phyloP scores from a whole-genome alignment of 2,113 vertebrate species.

The Phyllostomus hastatus region DNA sequence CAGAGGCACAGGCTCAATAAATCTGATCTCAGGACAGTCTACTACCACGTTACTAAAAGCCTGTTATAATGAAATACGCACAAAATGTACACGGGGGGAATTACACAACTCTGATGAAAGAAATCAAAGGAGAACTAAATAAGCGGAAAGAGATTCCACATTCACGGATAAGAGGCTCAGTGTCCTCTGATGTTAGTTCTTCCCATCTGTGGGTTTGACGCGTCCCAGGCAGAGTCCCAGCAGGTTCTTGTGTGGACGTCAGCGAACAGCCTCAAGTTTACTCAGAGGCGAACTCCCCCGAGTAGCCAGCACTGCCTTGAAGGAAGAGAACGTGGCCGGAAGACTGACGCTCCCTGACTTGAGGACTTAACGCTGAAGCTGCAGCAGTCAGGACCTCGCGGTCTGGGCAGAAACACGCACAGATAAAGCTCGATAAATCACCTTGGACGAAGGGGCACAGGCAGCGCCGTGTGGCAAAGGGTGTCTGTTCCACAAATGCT shows the following conservation, averaged over 20 bases:
- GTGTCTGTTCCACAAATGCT: no score
- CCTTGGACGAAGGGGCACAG: no score
- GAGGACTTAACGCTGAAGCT: no score
- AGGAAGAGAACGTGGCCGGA: background rate
- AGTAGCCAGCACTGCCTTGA: background rate
- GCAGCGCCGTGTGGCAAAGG: no score
- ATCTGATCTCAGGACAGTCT: background rate
- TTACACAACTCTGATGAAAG: background rate
- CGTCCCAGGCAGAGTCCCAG: background rate
- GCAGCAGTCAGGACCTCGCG: no score
- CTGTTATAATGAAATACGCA: background rate
- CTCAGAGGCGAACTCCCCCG: background rate
- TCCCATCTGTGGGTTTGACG: background rate
- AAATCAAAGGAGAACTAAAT: background rate
- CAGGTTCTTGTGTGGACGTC: no score
- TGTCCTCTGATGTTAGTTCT: background rate
- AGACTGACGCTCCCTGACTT: background rate
- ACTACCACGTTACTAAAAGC: background rate
- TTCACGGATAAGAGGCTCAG: no score
- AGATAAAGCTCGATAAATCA: no score
- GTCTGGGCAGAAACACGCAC: no score
- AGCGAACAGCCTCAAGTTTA: background rate
- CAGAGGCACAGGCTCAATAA: background rate
- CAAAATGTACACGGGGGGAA: background rate
- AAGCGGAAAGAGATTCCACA: no score